phyloP scores from a whole-genome alignment of 1,140 invertebrate species.

The Pogonognathellus flavescens region DNA sequence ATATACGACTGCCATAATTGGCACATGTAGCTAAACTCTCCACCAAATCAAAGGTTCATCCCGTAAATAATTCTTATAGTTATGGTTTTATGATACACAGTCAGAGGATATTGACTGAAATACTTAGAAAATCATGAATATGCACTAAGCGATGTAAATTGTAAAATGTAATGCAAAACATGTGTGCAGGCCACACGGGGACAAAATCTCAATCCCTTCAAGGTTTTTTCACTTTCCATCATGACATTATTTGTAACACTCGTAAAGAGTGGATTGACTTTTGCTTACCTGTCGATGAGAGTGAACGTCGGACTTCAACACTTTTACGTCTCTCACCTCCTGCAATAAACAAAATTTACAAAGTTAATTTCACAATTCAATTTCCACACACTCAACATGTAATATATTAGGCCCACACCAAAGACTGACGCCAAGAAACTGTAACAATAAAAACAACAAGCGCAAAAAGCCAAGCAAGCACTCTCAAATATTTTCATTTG shows the following conservation, averaged over 20 bases:
- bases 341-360: conserved; percentile 31
- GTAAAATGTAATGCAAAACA: background rate
- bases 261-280: too few relatives aligned
- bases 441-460: background rate
- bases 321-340: conserved; percentile 43
- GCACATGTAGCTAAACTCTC: background rate
- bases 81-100: background rate
- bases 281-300: conserved; percentile 38
- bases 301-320: conserved; percentile 12
- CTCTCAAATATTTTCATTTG: background rate
- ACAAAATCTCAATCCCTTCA: conserved; percentile 8
- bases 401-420: background rate
- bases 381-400: background rate
- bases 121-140: background rate
- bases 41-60: conserved; percentile 31
- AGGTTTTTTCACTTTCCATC: background rate
- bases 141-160: too few relatives aligned
- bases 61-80: conserved; percentile 8
- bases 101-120: background rate
- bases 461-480: too few relatives aligned
- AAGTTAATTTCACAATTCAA: conserved; percentile 12
- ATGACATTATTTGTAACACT: too few relatives aligned
- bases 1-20: background rate
- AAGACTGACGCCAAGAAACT: background rate
- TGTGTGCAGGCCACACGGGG: conserved; percentile 16